Conservation (phyloP, 2,888 invertebrate genomes). For the Pedicia rivosa region DNA sequence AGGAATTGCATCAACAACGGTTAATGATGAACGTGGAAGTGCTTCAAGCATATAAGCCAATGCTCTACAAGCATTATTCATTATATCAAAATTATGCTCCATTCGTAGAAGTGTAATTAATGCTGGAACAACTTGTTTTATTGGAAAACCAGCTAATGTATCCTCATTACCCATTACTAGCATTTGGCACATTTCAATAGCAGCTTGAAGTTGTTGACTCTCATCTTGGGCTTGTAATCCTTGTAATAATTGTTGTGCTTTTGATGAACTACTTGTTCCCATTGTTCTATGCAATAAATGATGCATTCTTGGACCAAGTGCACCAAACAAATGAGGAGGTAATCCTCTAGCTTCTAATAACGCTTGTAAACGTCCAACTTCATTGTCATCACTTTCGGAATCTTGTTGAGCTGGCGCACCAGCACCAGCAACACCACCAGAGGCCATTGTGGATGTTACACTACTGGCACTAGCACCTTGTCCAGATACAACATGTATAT, state of each 20-base stretch:
- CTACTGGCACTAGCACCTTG: too few relatives aligned
- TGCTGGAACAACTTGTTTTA: conserved; percentile 93
- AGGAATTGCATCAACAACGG: conserved; percentile 94
- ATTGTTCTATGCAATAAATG: conserved; percentile 88
- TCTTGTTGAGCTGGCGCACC: conserved; percentile 31
- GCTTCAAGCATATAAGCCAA: conserved; percentile 99
- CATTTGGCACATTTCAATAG: conserved; percentile 97
- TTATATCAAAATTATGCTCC: conserved; percentile 99
- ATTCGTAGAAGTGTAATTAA: conserved; percentile 82
- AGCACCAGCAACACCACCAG: conserved; percentile 20
- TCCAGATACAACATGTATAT: too few relatives aligned
- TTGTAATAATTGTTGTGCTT: conserved; percentile 83
- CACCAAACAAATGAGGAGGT: conserved; percentile 93
- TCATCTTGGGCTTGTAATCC: conserved; percentile 90
- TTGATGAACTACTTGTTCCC: conserved; percentile 71
- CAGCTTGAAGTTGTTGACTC: conserved; percentile 89
- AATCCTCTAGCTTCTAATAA: conserved; percentile 85
- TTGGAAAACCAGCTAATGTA: conserved; percentile 94
- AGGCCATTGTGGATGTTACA: conserved; percentile 20
- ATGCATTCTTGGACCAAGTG: conserved; percentile 92
- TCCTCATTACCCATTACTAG: conserved; percentile 99
- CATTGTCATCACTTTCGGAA: conserved; percentile 78
- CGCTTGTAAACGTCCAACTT: conserved; percentile 90
- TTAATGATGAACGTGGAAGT: conserved; percentile 85
- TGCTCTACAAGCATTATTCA: conserved; percentile 98